Evolutionary conservation across 2,113 vertebrate genomes (phyloP).

Genomic region (Bufo gargarizans): DNA sequence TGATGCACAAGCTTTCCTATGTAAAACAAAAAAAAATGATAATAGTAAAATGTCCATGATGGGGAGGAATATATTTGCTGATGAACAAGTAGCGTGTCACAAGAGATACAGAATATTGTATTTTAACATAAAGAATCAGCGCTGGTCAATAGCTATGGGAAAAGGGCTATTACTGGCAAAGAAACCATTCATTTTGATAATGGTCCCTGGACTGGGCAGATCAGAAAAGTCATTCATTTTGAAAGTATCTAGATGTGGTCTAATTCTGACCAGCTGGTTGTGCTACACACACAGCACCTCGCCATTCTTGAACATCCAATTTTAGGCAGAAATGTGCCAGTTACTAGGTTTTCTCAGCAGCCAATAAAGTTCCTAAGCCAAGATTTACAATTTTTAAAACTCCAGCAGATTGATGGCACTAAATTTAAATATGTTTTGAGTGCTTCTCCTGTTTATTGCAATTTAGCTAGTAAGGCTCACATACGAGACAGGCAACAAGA

Average conservation of each 20-base stretch:
- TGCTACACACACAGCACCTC: neutral
- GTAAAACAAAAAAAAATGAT: too few species aligned
- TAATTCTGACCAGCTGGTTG: neutral
- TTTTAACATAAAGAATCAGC: neutral
- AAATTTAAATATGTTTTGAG: too few species aligned
- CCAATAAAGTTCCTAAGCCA: neutral
- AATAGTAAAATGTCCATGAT: neutral
- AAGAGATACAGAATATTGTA: neutral
- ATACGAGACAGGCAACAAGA: too few species aligned
- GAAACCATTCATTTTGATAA: neutral
- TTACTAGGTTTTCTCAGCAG: neutral
- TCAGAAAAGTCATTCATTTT: neutral
- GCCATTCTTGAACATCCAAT: neutral
- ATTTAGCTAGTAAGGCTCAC: too few species aligned
- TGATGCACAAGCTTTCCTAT: too few species aligned
- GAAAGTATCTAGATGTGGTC: neutral
- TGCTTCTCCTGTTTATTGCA: too few species aligned
- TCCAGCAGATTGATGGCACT: too few species aligned
- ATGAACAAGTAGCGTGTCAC: neutral
- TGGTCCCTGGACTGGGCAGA: neutral
- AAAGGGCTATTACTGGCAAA: neutral
- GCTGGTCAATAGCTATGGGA: neutral
- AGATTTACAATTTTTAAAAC: neutral
- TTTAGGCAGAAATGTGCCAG: neutral
- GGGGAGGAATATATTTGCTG: too few species aligned